Evolutionary conservation across 2,888 invertebrate genomes (phyloP).

Genomic region (Crocallis elinguaria): DNA sequence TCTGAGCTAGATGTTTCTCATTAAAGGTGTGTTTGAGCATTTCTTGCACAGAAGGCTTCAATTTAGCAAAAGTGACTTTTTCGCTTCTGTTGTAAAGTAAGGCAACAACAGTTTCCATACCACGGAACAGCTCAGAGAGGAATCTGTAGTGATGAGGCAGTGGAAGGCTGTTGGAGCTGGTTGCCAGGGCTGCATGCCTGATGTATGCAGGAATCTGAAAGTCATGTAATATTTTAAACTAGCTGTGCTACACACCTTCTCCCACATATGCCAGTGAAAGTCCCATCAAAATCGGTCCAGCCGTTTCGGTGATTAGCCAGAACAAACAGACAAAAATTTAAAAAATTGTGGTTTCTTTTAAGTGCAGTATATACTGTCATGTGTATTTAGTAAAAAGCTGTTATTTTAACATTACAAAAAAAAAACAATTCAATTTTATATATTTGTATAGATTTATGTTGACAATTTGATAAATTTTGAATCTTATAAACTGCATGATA

Average conservation of each 20-base stretch:
- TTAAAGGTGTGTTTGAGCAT: conserved; percentile 92
- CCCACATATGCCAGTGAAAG: too few relatives aligned
- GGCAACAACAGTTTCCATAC: conserved; percentile 93
- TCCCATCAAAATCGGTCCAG: too few relatives aligned
- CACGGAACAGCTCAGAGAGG: conserved; percentile 92
- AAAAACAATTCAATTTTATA: too few relatives aligned
- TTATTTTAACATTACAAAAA: too few relatives aligned
- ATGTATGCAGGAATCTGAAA: conserved; percentile 88
- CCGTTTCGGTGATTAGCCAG: too few relatives aligned
- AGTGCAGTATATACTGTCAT: too few relatives aligned
- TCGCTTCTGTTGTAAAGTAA: conserved; percentile 95
- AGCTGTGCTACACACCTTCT: background rate
- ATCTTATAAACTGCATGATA: too few relatives aligned
- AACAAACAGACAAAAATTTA: too few relatives aligned
- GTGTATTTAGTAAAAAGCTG: too few relatives aligned
- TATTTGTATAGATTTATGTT: too few relatives aligned
- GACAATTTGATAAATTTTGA: too few relatives aligned
- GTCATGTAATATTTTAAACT: conserved; percentile 7
- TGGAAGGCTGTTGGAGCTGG: conserved; percentile 86
- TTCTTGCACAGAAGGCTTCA: conserved; percentile 94
- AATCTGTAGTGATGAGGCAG: conserved; percentile 94
- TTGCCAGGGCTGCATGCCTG: conserved; percentile 87
- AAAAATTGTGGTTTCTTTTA: too few relatives aligned
- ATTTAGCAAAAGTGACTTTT: conserved; percentile 93
- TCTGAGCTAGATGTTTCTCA: conserved; percentile 91